Evolutionary conservation across 1,140 invertebrate species (phyloP), one percentile per base, ranked within the genome.

Genomic region (Apis cerana): DNA sequence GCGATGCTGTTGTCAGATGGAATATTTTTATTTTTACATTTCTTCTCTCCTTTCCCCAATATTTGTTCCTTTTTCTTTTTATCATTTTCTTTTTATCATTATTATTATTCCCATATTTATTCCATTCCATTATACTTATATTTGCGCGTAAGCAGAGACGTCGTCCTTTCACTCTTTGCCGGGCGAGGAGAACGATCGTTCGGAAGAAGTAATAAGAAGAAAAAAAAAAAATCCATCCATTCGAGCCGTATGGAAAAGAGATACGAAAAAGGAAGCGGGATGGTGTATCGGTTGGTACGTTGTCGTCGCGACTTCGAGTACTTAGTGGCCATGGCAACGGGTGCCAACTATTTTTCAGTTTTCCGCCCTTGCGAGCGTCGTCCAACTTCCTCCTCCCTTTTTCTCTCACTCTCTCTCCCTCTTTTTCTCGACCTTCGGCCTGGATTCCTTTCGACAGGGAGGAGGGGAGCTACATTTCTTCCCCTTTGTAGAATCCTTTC

Each of bases 271-370:
- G 71, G 71, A 15, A 52, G 43, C 15, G 59, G 13, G n/a, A 17
- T 9, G 52, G 33, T 65, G 70, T 43, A 56, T 58, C 10, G 62
- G 43, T 52, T 72, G 64, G 9, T 43, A 43, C 33, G 33, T 12
- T 61, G 65, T 79, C 77, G 76, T 17, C 52, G 33, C 58, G 54
- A 67, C 71, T 68, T 27, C 50, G 52, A 50, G 58, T 86, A 84
- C 77, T 84, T 80, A 75, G 82, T 76, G 75, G 48, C 85, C 77
- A 83, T 75, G 82, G 75, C 76, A 86, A 86, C 85, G 67, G 67
- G 54, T 54, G 54, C 48, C 68, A 87, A 85, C 79, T 82, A 79
- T 87, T 82, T 84, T 68, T 75, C 79, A 82, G 67, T 83, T 79
- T 78, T 79, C 68, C 75, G 11, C 50, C 59, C 59, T 65, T 59